Conservation (phyloP, 2,113 vertebrate species). For the Lathamus discolor region DNA sequence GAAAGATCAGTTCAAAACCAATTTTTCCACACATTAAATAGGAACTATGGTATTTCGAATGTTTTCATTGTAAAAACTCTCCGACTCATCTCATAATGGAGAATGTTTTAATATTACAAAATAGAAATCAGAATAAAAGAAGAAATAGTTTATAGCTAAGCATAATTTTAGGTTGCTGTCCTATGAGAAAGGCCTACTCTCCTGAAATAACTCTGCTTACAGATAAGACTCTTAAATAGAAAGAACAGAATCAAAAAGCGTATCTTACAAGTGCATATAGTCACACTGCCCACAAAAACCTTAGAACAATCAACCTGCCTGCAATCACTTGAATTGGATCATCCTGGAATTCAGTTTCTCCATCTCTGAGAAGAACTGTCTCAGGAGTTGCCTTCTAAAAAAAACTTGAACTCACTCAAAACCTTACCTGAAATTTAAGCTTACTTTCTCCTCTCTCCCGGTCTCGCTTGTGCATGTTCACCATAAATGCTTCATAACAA, state of each 20-base stretch:
- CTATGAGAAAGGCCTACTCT: not conserved
- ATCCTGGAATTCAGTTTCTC: not conserved
- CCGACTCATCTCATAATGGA: not conserved
- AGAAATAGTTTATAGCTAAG: not conserved
- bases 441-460: constrained; percentile 95
- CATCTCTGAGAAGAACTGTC: not conserved
- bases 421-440: constrained; percentile 92
- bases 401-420: not conserved
- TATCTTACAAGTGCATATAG: not conserved
- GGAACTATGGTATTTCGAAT: not conserved
- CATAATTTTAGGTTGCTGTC: not conserved
- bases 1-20: not conserved
- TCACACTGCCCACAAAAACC: not conserved
- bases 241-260: not conserved
- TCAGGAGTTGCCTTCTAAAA: not conserved
- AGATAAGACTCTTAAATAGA: not conserved
- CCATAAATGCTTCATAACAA: constrained; percentile 93
- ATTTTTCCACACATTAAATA: not conserved
- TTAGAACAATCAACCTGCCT: not conserved
- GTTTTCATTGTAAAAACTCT: not conserved
- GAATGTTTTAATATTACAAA: not conserved
- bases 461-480: constrained; percentile 90
- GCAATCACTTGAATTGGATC: not conserved
- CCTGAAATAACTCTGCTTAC: not conserved
- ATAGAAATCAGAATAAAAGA: not conserved